A percentile compares a stretch with the other conserved stretches of the same genome.
Conservation (phyloP, 2,113 vertebrate species). For the Pelobates fuscus region DNA sequence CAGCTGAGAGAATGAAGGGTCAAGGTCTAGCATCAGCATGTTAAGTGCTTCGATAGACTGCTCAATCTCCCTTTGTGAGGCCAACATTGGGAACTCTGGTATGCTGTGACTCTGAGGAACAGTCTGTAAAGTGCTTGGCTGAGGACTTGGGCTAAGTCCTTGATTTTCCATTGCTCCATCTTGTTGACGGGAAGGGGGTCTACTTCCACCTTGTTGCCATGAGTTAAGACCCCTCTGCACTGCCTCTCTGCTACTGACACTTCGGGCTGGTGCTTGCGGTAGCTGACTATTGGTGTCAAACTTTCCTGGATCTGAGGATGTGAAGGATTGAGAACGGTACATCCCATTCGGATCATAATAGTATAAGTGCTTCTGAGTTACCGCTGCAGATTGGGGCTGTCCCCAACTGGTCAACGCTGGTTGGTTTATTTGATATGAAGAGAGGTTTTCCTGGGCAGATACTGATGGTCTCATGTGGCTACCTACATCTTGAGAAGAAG, state of each 20-base stretch:
- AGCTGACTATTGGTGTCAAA: constrained; percentile 59
- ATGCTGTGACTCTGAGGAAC: constrained; percentile 77
- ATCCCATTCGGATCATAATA: constrained; percentile 65
- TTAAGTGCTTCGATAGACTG: constrained; percentile 94
- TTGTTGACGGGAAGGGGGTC: constrained; percentile 65
- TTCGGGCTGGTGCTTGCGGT: constrained; percentile 84
- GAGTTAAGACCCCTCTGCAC: constrained; percentile 92
- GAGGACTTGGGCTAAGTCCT: constrained; percentile 57
- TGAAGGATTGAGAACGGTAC: constrained; percentile 85
- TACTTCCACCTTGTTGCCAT: constrained; percentile 85
- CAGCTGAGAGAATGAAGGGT: constrained; percentile 65
- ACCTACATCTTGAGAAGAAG: constrained; percentile 56
- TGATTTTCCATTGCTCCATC: constrained; percentile 61
- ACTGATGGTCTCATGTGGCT: constrained; percentile 68
- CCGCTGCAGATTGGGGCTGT: constrained; percentile 57
- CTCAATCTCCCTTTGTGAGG: constrained; percentile 91
- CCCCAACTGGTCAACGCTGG: constrained; percentile 56
- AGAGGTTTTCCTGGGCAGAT: constrained; percentile 75
- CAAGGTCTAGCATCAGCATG: constrained; percentile 91
- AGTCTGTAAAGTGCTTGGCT: constrained; percentile 63
- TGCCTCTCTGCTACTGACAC: constrained; percentile 91
- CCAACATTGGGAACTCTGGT: constrained; percentile 82
- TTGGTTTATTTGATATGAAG: constrained; percentile 62
- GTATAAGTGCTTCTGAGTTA: constrained; percentile 62
- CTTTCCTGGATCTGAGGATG: constrained; percentile 56